Conservation (phyloP, 2,113 vertebrate genomes). For the Heterochromis multidens region DNA sequence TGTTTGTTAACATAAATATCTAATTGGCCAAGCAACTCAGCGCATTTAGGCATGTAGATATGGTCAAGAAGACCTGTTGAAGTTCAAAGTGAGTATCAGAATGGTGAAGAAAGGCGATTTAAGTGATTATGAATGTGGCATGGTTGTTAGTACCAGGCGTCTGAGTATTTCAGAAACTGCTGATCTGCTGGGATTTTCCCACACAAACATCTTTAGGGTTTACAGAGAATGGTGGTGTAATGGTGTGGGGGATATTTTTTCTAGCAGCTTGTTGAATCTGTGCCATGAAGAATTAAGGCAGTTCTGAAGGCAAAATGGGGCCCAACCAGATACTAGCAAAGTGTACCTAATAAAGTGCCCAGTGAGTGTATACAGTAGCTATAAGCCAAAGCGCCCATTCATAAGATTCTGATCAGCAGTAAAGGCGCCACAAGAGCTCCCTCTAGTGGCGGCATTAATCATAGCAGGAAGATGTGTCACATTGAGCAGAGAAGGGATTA, state of each 20-base stretch:
- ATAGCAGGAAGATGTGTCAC: not conserved
- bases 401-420: not conserved
- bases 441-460: not conserved
- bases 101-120: not conserved
- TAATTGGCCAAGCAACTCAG: not conserved
- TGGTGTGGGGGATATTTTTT: too few relatives aligned
- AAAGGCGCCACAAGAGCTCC: not conserved
- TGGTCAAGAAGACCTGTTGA: not conserved
- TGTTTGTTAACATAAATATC: not conserved
- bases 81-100: not conserved
- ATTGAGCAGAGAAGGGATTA: not conserved
- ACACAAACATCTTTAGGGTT: not conserved
- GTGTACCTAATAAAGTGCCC: too few relatives aligned
- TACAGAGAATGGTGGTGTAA: not conserved
- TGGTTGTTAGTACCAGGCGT: not conserved
- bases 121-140: not conserved
- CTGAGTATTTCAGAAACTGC: not conserved
- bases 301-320: too few relatives aligned
- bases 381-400: not conserved
- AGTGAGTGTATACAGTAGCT: not conserved
- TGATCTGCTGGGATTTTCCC: not conserved
- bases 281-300: too few relatives aligned
- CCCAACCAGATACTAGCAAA: too few relatives aligned
- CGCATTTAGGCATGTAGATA: not conserved
- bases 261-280: too few relatives aligned